Evolutionary conservation across 2,888 invertebrate species (phyloP).

Genomic region (Pollenia labialis): DNA sequence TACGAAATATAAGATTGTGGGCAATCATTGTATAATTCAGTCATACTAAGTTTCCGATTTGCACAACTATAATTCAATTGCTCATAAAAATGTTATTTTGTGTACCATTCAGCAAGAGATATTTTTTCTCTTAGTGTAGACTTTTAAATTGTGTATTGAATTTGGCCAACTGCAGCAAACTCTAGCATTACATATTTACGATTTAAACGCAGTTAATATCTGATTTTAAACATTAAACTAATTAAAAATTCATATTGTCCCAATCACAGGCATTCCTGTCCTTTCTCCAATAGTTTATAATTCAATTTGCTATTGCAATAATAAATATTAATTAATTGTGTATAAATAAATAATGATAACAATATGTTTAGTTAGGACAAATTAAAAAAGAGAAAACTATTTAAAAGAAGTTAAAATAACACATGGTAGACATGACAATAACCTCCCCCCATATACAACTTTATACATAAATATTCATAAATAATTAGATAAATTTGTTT

Average conservation of each 20-base stretch:
- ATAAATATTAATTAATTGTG: slow-evolving; percentile 11
- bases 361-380: slow-evolving; percentile 28
- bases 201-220: neutral
- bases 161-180: no score
- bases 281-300: no score
- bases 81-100: no score
- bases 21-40: no score
- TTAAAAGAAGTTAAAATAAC: no score
- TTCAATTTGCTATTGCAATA: neutral
- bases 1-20: no score
- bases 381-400: neutral
- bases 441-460: neutral
- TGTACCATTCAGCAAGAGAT: no score
- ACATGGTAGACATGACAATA: neutral
- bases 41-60: no score
- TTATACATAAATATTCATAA: neutral
- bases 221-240: neutral
- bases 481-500: slow-evolving; percentile 5
- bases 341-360: slow-evolving; percentile 24
- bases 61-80: no score
- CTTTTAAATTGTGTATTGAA: no score
- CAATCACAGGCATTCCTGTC: neutral
- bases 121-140: no score
- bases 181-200: no score
- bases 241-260: slow-evolving; percentile 19